These are phyloP conservation scores for Tinea trinotella DNA, from an alignment of 2,888 invertebrate genomes.

Conservation along the genomic window DNA sequence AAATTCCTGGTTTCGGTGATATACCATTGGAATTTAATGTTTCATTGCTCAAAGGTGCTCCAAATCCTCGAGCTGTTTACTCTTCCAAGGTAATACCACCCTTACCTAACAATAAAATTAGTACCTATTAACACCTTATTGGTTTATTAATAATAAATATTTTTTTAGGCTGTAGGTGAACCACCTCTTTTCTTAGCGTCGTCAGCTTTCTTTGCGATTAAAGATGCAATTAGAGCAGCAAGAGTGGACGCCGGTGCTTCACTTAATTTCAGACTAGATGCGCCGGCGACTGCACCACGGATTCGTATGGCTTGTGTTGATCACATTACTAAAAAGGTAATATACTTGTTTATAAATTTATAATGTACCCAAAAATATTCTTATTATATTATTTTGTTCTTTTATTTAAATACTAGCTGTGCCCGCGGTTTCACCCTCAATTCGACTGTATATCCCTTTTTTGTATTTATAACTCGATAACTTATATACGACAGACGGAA, in stretches of 20 bases:
- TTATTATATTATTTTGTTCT: too few species aligned
- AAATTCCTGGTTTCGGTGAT: slow-evolving; percentile 93
- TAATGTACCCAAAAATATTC: neutral
- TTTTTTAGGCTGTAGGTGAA: slow-evolving; percentile 91
- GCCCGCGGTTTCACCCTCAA: too few species aligned
- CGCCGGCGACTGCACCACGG: slow-evolving; percentile 90
- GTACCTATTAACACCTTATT: neutral
- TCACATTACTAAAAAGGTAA: slow-evolving; percentile 83
- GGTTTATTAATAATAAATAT: neutral
- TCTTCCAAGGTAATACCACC: slow-evolving; percentile 86
- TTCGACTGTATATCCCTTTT: too few species aligned
- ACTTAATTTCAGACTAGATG: slow-evolving; percentile 76
- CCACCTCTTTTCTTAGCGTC: slow-evolving; percentile 93
- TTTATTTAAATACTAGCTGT: too few species aligned
- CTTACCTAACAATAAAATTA: neutral
- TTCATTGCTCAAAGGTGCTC: slow-evolving; percentile 88
- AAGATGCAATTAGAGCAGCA: slow-evolving; percentile 87
- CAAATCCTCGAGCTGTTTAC: slow-evolving; percentile 92
- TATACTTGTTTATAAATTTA: slow-evolving; percentile 3
- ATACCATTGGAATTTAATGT: slow-evolving; percentile 95
- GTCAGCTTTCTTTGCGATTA: slow-evolving; percentile 92
- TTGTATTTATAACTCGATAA: too few species aligned
- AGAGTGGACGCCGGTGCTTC: slow-evolving; percentile 78
- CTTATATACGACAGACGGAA: too few species aligned
- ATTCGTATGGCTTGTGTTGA: slow-evolving; percentile 94